Evolutionary conservation across 2,797 vertebrate species (phyloP).

Genomic region (Mergus octosetaceus): DNA sequence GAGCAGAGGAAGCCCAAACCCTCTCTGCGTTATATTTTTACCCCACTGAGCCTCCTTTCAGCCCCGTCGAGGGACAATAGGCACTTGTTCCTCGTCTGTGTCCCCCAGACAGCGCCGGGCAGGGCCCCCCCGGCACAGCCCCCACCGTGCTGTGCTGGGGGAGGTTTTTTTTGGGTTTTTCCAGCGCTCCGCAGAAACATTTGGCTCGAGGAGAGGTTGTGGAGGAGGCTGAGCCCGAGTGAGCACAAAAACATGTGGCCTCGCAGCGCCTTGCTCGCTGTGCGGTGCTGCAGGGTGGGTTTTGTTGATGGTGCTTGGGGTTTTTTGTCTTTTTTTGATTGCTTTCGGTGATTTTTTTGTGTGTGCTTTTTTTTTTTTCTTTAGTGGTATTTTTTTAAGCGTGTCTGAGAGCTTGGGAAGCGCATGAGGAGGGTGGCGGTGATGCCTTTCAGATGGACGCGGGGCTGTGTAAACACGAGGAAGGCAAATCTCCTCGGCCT

Average conservation of each 20-base stretch:
- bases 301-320: no score
- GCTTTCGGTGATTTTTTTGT: fast-evolving
- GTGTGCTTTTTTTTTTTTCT: no score
- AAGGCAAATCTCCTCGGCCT: background rate
- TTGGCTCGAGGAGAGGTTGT: slow-evolving; percentile 62
- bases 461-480: background rate
- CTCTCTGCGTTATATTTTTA: slow-evolving; percentile 5
- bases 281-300: background rate
- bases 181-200: slow-evolving; percentile 69
- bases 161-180: slow-evolving; percentile 66
- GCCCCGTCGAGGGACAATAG: slow-evolving; percentile 1
- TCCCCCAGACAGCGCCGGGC: background rate
- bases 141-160: background rate
- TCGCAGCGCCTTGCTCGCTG: background rate
- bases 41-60: background rate
- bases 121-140: background rate
- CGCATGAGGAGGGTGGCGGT: background rate
- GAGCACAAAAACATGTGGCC: slow-evolving; percentile 65
- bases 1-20: background rate
- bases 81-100: slow-evolving; percentile 33
- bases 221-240: slow-evolving; percentile 62
- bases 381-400: background rate
- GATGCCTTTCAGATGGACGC: slow-evolving; percentile 33
- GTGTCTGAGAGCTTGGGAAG: slow-evolving; percentile 3
- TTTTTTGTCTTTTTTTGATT: no score